These are phyloP conservation scores for Labia minor DNA, from an alignment of 2,888 invertebrate genomes.

Conservation along the genomic window DNA sequence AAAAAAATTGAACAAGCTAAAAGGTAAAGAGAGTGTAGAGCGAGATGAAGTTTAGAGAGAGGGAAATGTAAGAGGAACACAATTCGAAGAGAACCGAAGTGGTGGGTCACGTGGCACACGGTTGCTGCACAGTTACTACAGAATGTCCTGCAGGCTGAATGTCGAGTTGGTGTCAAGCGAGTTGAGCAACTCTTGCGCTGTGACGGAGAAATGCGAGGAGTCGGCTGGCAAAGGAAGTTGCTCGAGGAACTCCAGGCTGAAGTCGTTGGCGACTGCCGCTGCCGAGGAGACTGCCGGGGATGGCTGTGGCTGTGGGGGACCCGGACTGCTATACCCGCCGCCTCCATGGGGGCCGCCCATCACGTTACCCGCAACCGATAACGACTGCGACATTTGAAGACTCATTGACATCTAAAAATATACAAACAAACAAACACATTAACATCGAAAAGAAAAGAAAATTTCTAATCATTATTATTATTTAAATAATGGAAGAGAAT, in stretches of 20 bases:
- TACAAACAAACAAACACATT: conserved; percentile 19
- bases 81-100: background rate
- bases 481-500: no score
- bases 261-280: conserved; percentile 44
- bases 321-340: conserved; percentile 20
- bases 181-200: conserved; percentile 65
- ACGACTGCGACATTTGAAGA: conserved; percentile 37
- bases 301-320: conserved; percentile 20
- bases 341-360: conserved; percentile 21
- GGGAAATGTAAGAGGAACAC: background rate
- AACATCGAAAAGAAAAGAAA: no score
- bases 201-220: conserved; percentile 57
- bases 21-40: background rate
- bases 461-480: no score
- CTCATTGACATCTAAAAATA: conserved; percentile 43
- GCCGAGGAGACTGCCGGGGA: background rate
- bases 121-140: conserved; percentile 34
- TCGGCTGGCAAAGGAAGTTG: conserved; percentile 61
- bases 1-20: background rate
- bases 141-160: conserved; percentile 56
- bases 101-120: background rate
- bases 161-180: conserved; percentile 63
- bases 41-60: background rate
- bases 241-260: conserved; percentile 76
- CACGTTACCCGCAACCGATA: conserved; percentile 32